Percentiles rank a stretch among this genome's conserved stretches.
Evolutionary conservation across 2,797 vertebrate species (phyloP).

Genomic region (Gadopsis marmoratus): DNA sequence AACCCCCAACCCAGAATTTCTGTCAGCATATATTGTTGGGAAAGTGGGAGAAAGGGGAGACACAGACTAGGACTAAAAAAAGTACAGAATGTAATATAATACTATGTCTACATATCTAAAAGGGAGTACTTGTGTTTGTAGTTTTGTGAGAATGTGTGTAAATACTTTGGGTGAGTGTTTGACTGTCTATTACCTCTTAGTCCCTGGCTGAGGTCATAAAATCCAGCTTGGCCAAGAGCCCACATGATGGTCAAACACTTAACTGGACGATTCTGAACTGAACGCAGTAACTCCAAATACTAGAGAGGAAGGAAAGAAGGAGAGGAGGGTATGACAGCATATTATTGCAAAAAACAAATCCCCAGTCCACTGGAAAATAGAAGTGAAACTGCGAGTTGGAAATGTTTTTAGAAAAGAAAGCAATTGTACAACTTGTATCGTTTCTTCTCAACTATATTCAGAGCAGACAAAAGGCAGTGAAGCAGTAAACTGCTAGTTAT

Average conservation of each 20-base stretch:
- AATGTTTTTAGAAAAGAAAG: not conserved
- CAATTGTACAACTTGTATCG: not conserved
- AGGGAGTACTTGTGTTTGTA: not conserved
- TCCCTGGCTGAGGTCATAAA: constrained; percentile 91
- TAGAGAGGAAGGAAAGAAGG: constrained; percentile 53
- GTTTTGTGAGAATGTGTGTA: not conserved
- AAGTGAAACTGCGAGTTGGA: not conserved
- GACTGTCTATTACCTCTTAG: constrained; percentile 87
- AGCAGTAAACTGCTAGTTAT: not conserved
- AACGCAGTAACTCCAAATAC: constrained; percentile 94
- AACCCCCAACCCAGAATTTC: constrained; percentile 28
- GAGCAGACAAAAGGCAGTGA: constrained; percentile 7
- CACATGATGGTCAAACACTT: constrained; percentile 97
- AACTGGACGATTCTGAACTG: constrained; percentile 90
- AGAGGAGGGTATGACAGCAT: constrained; percentile 3
- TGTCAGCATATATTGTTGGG: constrained; percentile 42
- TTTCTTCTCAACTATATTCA: constrained; percentile 1
- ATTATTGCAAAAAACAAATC: constrained; percentile 22
- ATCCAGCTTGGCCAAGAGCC: constrained; percentile 94
- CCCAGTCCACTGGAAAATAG: accelerated
- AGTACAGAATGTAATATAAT: not conserved
- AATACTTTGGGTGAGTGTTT: not conserved
- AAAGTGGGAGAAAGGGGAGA: constrained; percentile 56
- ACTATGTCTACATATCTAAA: not conserved
- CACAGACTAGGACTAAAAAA: not conserved